These are phyloP conservation scores for Caenorhabditis sp. DNA, from an alignment of 2,888 invertebrate genomes.

Conservation along the genomic window DNA sequence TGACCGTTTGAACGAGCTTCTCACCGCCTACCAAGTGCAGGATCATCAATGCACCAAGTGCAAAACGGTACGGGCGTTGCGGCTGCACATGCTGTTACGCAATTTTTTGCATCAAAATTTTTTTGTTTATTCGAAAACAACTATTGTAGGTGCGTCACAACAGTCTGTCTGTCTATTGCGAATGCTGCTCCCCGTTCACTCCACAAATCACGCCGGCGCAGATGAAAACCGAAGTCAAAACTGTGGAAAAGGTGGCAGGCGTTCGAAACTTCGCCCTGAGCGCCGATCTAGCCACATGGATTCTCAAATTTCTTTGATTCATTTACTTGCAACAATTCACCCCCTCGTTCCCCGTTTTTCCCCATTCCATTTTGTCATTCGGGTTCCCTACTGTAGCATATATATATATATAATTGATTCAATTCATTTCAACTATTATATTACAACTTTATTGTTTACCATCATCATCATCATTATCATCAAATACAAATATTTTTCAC, in stretches of 20 bases:
- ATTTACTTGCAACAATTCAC: background rate
- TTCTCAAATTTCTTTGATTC: conserved; percentile 38
- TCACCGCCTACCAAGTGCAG: conserved; percentile 90
- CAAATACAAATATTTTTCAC: too few relatives aligned
- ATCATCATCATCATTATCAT: too few relatives aligned
- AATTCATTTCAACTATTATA: too few relatives aligned
- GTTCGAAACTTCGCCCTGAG: conserved; percentile 32
- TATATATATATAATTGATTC: too few relatives aligned
- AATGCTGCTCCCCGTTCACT: conserved; percentile 70
- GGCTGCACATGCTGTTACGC: background rate
- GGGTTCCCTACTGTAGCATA: too few relatives aligned
- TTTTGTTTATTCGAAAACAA: background rate
- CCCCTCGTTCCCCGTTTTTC: background rate
- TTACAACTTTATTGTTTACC: too few relatives aligned
- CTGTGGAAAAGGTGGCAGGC: conserved; percentile 38
- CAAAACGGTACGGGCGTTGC: conserved; percentile 83
- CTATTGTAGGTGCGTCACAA: conserved; percentile 62
- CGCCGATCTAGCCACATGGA: conserved; percentile 44
- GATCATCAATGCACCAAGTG: conserved; percentile 93
- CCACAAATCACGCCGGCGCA: conserved; percentile 59
- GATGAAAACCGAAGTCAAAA: conserved; percentile 53
- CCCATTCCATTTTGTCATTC: too few relatives aligned
- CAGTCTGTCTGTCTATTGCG: conserved; percentile 67
- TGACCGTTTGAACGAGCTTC: conserved; percentile 67
- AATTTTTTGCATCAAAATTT: background rate